A percentile compares a stretch with the other conserved stretches of the same genome.
Conservation (phyloP, 2,888 invertebrate genomes). For the Thymelicus lineola region DNA sequence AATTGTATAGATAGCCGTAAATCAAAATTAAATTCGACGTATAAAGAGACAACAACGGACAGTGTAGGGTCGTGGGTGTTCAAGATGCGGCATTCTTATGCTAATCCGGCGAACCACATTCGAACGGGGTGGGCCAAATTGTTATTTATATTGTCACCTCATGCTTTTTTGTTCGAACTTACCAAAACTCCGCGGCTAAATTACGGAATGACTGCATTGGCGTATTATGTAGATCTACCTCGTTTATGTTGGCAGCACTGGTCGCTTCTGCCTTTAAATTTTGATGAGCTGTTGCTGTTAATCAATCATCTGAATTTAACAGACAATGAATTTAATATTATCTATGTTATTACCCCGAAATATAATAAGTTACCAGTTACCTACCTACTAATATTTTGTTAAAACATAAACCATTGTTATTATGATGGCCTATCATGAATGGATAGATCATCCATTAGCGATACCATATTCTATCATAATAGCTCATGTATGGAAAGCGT, state of each 20-base stretch:
- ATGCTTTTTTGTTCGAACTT: conserved; percentile 70
- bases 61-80: conserved; percentile 75
- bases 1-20: conserved; percentile 77
- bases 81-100: conserved; percentile 83
- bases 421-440: no score
- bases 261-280: no score
- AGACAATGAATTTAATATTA: no score
- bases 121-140: conserved; percentile 84
- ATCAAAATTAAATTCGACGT: conserved; percentile 84
- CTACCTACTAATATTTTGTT: no score
- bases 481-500: conserved; percentile 2
- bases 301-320: no score
- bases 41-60: conserved; percentile 81
- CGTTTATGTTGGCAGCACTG: no score
- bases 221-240: background rate
- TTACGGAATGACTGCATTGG: conserved; percentile 68
- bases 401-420: no score
- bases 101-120: conserved; percentile 79
- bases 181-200: conserved; percentile 66
- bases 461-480: conserved; percentile 3
- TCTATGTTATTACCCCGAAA: no score
- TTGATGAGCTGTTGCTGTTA: no score
- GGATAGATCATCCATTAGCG: conserved; percentile 8
- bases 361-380: no score
- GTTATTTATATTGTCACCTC: conserved; percentile 85